phyloP scores from a whole-genome alignment of 2,113 vertebrate genomes.

The Aramus guarauna region DNA sequence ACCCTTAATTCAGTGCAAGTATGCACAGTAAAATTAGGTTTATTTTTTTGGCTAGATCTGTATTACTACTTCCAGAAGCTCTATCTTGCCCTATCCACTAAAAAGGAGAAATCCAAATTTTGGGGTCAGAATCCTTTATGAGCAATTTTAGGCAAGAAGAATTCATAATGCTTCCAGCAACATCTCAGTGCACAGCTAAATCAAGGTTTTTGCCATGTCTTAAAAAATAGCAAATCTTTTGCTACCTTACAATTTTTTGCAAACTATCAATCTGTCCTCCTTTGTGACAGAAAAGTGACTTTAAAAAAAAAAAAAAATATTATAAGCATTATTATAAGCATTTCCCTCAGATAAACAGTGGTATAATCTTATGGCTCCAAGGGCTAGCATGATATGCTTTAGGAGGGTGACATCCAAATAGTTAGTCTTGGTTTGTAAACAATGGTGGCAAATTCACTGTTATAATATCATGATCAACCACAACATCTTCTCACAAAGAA shows the following conservation, averaged over 20 bases:
- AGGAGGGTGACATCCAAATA: neutral
- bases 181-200: neutral
- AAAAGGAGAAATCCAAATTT: neutral
- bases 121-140: neutral
- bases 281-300: neutral
- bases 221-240: neutral
- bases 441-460: neutral
- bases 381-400: neutral
- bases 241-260: neutral
- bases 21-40: neutral
- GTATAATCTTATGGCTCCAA: neutral
- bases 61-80: neutral
- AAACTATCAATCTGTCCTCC: neutral
- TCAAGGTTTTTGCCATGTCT: neutral
- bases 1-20: neutral
- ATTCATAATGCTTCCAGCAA: neutral
- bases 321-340: rapidly evolving
- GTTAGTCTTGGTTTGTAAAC: neutral
- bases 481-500: neutral
- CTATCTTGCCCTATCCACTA: neutral
- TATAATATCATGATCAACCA: neutral
- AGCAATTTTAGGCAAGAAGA: neutral
- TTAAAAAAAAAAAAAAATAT: too few relatives aligned
- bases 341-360: neutral
- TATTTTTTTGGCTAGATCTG: neutral